Percentiles rank a stretch among this genome's conserved stretches.
Evolutionary conservation across 2,888 invertebrate species (phyloP).

Genomic region (Cyaniris semiargus): DNA sequence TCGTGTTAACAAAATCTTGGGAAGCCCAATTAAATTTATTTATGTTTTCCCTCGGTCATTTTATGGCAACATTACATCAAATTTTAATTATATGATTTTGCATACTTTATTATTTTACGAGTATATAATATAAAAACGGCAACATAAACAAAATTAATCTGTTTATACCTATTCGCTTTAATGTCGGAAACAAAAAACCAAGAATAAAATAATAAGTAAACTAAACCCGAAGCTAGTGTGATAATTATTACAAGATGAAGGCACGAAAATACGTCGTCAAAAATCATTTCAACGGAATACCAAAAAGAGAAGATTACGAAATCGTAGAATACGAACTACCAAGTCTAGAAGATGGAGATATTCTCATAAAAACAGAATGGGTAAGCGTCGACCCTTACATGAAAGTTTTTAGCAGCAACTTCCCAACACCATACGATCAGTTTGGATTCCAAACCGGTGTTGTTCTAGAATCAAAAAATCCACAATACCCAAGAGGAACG

Average conservation of each 20-base stretch:
- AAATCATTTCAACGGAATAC: slow-evolving; percentile 17
- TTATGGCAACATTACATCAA: too few relatives aligned
- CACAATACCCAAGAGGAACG: slow-evolving; percentile 78
- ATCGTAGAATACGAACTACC: slow-evolving; percentile 76
- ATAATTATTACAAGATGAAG: not conserved
- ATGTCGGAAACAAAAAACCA: too few relatives aligned
- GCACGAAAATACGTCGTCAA: slow-evolving; percentile 32
- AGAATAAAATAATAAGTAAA: too few relatives aligned
- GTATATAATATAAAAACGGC: too few relatives aligned
- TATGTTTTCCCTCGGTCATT: too few relatives aligned
- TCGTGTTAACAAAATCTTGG: too few relatives aligned
- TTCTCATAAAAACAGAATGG: slow-evolving; percentile 41
- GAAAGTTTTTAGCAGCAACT: slow-evolving; percentile 47
- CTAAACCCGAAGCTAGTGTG: too few relatives aligned
- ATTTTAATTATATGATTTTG: too few relatives aligned
- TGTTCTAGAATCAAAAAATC: slow-evolving; percentile 80
- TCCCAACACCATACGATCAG: slow-evolving; percentile 55
- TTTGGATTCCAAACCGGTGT: slow-evolving; percentile 40
- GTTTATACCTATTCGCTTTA: too few relatives aligned
- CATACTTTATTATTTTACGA: too few relatives aligned
- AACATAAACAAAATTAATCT: too few relatives aligned
- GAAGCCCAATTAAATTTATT: too few relatives aligned
- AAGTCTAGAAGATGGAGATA: slow-evolving; percentile 74
- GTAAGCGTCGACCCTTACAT: slow-evolving; percentile 43
- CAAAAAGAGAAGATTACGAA: slow-evolving; percentile 29